Base-by-base conservation (phyloP, 2,888 invertebrate genomes). In the Melanophora roralis region DNA sequence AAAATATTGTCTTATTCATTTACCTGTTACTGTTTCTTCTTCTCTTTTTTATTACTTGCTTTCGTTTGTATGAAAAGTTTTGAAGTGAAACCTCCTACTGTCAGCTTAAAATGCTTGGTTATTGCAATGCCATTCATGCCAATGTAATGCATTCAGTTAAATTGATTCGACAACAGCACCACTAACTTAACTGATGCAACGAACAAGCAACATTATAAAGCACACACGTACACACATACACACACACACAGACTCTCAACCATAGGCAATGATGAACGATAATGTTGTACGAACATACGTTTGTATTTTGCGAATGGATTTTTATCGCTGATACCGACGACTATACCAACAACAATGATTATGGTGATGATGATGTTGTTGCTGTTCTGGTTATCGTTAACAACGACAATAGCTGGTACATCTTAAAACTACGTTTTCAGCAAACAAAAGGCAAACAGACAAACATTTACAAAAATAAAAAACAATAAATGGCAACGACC, bases 401-500 rank as follows among this genome's bases (percentile, higher is more conserved):
- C 57, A 43, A 64, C 64, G 43, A 69, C 59, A 59, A 64, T 32
- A 51, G 32, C 68, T 64, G 78, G 51, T 53, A 14, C 49, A 68
- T 73, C 68, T 73, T 49, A 36, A 62, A 73, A 62, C 62, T 47
- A 67, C 62, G 38, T 68, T 55, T 16, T 5, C n/a, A 16, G 9
- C 34, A 36, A 49, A 64, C 78, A 68, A 67, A 43, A n/a, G n/a
- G n/a, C 68, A 71, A 57, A 57, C 4, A 3, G 6, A 27, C 27
- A 27, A 27, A 27, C 27, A 6, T n/a, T n/a, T 27, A 27, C 27
- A 6, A 27, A 57, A 19, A 49, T 69, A 53, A 51, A 51, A 2
- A 55, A 49, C 19, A 38, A 53, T 43, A 78, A 75, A 78, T 80
- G 81, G 72, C 82, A 81, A 80, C 80, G 81, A 79, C 81, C 79